Evolutionary conservation across 2,797 vertebrate genomes (phyloP).

Genomic region (Eutrigla gurnardus): DNA sequence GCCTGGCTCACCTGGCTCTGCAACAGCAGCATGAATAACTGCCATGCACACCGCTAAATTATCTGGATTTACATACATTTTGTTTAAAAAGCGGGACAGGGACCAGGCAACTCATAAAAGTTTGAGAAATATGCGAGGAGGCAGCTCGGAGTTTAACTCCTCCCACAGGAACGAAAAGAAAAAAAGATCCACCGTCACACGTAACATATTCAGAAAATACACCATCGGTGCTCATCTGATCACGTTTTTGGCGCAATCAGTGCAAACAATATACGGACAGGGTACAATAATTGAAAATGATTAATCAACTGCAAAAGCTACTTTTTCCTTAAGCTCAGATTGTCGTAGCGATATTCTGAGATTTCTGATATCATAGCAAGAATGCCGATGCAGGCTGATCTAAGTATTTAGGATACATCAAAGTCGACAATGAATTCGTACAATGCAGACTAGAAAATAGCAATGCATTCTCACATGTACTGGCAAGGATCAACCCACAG

Average conservation of each 20-base stretch:
- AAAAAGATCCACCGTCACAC: constrained; percentile 10
- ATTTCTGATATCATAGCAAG: constrained; percentile 31
- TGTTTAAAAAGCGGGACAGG: constrained; percentile 28
- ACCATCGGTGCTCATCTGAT: constrained; percentile 49
- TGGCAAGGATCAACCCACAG: not conserved
- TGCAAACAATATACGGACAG: constrained; percentile 25
- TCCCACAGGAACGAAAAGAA: constrained; percentile 10
- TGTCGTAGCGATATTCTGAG: constrained; percentile 37
- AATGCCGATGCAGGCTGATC: constrained; percentile 1
- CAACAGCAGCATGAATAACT: constrained; percentile 64
- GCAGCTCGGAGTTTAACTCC: constrained; percentile 32
- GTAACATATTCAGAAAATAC: constrained; percentile 11
- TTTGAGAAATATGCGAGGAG: constrained; percentile 35
- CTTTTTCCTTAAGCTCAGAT: constrained; percentile 26
- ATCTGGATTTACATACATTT: constrained; percentile 72
- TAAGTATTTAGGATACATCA: constrained; percentile 1
- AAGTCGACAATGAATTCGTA: not conserved
- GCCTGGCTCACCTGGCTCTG: constrained; percentile 74
- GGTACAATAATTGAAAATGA: constrained; percentile 57
- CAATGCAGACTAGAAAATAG: not conserved
- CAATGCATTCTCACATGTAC: not conserved
- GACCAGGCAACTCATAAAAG: constrained; percentile 2
- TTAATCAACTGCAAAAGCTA: constrained; percentile 32
- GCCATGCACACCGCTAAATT: constrained; percentile 61
- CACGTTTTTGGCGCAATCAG: constrained; percentile 37